These are phyloP conservation scores for Apostichopus californicus DNA, from an alignment of 35 echinoderm and acorn worm species.

Conservation along the genomic window DNA sequence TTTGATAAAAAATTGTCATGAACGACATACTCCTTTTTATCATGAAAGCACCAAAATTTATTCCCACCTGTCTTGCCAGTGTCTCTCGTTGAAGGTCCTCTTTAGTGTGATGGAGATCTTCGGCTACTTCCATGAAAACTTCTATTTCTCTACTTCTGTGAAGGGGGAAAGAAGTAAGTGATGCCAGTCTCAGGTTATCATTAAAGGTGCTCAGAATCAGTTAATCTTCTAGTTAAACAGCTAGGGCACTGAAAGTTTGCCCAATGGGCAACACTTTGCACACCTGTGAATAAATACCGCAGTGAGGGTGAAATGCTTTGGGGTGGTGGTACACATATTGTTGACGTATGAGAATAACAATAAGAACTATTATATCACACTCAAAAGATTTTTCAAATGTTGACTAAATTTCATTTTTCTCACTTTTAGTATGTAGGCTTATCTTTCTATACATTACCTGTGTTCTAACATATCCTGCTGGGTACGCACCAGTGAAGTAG, in stretches of 20 bases:
- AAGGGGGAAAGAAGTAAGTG: neutral
- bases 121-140: conserved; percentile 58
- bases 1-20: too few relatives aligned
- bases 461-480: conserved; percentile 67
- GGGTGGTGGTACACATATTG: too few relatives aligned
- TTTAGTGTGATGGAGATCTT: conserved; percentile 69
- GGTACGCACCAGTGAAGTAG: conserved; percentile 64
- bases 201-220: neutral
- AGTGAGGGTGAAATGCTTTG: neutral
- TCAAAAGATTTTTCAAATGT: too few relatives aligned
- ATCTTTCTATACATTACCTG: conserved; percentile 30
- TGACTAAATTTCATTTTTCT: too few relatives aligned
- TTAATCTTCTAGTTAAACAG: neutral
- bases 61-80: neutral
- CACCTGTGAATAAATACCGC: neutral
- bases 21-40: too few relatives aligned
- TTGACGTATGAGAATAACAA: too few relatives aligned
- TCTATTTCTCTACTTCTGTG: conserved; percentile 70
- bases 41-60: too few relatives aligned
- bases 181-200: neutral
- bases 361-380: too few relatives aligned
- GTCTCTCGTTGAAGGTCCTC: conserved; percentile 73
- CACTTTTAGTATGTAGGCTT: too few relatives aligned
- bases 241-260: neutral
- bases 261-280: neutral